A percentile compares a stretch with the other conserved stretches of the same genome.
These are phyloP conservation scores for chimpanzee (Pan troglodytes) DNA, from an alignment of 2,113 vertebrate genomes.

Conservation along the genomic window DNA sequence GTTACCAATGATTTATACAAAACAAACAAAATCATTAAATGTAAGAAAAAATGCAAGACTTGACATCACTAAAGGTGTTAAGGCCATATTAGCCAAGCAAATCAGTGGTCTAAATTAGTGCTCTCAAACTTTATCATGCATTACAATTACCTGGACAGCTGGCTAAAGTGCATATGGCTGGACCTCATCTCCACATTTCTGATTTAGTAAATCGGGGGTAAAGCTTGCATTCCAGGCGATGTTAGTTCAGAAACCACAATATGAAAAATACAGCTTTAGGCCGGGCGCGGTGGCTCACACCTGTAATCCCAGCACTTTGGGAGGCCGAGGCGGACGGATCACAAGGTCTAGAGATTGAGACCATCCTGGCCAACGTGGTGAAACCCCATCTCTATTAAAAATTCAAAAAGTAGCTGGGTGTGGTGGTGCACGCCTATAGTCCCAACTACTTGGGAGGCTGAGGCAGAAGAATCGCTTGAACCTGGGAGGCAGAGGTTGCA, in stretches of 20 bases:
- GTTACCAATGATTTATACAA: neutral
- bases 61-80: neutral
- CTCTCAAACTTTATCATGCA: neutral
- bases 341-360: no score
- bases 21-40: neutral
- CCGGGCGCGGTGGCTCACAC: no score
- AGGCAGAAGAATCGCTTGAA: no score
- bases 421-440: no score
- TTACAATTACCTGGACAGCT: neutral
- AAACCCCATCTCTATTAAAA: no score
- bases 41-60: neutral
- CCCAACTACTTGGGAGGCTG: no score
- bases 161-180: neutral
- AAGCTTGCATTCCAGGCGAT: neutral
- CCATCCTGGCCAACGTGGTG: no score
- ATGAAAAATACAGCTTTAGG: neutral
- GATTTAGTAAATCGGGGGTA: neutral
- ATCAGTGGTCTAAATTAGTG: neutral
- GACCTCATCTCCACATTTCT: neutral
- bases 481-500: no score
- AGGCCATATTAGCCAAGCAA: neutral
- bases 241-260: neutral
- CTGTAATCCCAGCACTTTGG: no score
- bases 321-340: no score
- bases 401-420: no score